Evolutionary conservation across 2,888 invertebrate species (phyloP).

Genomic region (Pterostichus niger): DNA sequence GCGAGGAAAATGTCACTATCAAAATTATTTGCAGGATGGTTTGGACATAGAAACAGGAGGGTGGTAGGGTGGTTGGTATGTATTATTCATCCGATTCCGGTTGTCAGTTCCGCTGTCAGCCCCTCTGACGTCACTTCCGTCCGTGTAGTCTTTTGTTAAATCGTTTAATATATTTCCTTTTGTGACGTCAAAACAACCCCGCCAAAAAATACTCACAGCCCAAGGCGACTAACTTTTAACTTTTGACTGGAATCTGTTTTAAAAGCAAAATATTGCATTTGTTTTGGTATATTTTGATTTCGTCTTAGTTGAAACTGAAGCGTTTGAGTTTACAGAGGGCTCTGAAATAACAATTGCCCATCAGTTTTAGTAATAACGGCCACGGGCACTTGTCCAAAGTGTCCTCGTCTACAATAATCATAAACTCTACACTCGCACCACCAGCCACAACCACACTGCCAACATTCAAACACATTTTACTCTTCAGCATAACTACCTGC

Average conservation of each 20-base stretch:
- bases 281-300: background rate
- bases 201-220: too few species aligned
- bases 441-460: too few species aligned
- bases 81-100: conserved; percentile 59
- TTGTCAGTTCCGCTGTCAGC: conserved; percentile 43
- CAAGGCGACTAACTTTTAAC: conserved; percentile 8
- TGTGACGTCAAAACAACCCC: conserved; percentile 18
- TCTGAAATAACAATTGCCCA: conserved; percentile 16
- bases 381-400: conserved; percentile 5
- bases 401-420: too few species aligned
- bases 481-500: too few species aligned
- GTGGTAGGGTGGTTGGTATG: conserved; percentile 8
- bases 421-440: too few species aligned
- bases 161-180: conserved; percentile 56
- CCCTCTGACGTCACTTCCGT: conserved; percentile 38
- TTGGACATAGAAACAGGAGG: too few species aligned
- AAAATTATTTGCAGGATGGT: conserved; percentile 30
- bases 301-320: too few species aligned
- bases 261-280: conserved; percentile 13
- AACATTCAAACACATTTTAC: too few species aligned
- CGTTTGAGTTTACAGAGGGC: too few species aligned
- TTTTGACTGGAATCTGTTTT: background rate
- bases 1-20: conserved; percentile 35
- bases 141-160: conserved; percentile 55
- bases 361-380: background rate